Conservation (phyloP, 1,140 invertebrate species). For the Aphelinus certus region DNA sequence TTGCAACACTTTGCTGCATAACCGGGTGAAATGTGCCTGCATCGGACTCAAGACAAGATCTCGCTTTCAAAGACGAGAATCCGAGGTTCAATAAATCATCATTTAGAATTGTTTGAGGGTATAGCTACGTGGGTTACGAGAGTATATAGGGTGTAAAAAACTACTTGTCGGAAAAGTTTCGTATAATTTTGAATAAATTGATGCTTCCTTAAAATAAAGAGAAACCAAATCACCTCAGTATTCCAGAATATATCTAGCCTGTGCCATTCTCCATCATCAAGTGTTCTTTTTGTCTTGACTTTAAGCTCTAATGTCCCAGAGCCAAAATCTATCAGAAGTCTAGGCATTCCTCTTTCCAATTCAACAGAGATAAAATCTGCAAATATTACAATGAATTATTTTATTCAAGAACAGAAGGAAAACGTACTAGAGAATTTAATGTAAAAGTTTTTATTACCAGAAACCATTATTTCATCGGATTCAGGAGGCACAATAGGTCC, state of each 20-base stretch:
- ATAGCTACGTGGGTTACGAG: too few relatives aligned
- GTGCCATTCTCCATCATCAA: slow-evolving; percentile 97
- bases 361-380: slow-evolving; percentile 93
- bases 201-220: not conserved
- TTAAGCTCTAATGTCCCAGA: slow-evolving; percentile 90
- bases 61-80: too few relatives aligned
- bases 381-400: slow-evolving; percentile 29
- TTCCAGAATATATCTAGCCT: slow-evolving; percentile 95
- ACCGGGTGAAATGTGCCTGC: too few relatives aligned
- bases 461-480: slow-evolving; percentile 86
- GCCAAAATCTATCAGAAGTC: slow-evolving; percentile 93
- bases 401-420: not conserved
- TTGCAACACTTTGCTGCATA: too few relatives aligned
- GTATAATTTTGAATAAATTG: not conserved
- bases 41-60: too few relatives aligned
- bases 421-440: not conserved
- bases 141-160: not conserved
- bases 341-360: slow-evolving; percentile 88
- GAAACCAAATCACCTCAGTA: slow-evolving; percentile 73
- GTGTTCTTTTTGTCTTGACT: slow-evolving; percentile 84
- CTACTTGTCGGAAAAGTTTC: not conserved
- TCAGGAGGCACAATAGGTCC: slow-evolving; percentile 94
- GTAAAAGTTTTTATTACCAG: slow-evolving; percentile 63
- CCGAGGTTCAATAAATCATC: too few relatives aligned
- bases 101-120: too few relatives aligned